Percentiles rank a stretch among this genome's conserved stretches.
These are phyloP conservation scores for Drosophila trichaetosa DNA, from an alignment of 2,888 invertebrate species.

Conservation along the genomic window DNA sequence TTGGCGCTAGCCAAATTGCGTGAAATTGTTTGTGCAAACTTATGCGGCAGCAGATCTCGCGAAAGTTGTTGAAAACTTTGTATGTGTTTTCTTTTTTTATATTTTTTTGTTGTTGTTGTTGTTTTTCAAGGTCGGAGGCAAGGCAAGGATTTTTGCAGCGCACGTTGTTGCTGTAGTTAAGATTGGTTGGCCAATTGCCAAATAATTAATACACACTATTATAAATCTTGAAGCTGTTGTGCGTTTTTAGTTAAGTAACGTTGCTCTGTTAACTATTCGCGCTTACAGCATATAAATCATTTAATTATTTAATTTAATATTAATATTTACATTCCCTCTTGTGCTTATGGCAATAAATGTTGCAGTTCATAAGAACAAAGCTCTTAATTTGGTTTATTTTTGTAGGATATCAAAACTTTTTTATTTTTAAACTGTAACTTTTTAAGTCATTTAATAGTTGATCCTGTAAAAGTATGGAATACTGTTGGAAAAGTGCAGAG, in stretches of 20 bases:
- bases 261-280: conserved; percentile 26
- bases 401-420: neutral
- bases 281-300: conserved; percentile 2
- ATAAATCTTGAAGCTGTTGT: conserved; percentile 48
- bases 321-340: neutral
- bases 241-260: conserved; percentile 50
- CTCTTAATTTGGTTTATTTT: neutral
- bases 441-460: neutral
- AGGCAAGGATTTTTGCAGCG: conserved; percentile 57
- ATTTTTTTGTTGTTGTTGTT: neutral
- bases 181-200: conserved; percentile 51
- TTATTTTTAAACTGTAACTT: neutral
- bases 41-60: conserved; percentile 51
- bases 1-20: conserved; percentile 45
- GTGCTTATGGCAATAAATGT: neutral
- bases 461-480: neutral
- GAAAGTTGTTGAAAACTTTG: conserved; percentile 53
- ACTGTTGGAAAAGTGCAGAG: neutral
- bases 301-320: conserved; percentile 1
- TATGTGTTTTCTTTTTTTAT: conserved; percentile 9
- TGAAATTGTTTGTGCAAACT: conserved; percentile 64
- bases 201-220: conserved; percentile 56
- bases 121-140: conserved; percentile 52
- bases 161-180: conserved; percentile 46
- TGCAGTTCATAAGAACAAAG: neutral